phyloP scores from a whole-genome alignment of 2,797 vertebrate genomes.

The Syngnathus acus region DNA sequence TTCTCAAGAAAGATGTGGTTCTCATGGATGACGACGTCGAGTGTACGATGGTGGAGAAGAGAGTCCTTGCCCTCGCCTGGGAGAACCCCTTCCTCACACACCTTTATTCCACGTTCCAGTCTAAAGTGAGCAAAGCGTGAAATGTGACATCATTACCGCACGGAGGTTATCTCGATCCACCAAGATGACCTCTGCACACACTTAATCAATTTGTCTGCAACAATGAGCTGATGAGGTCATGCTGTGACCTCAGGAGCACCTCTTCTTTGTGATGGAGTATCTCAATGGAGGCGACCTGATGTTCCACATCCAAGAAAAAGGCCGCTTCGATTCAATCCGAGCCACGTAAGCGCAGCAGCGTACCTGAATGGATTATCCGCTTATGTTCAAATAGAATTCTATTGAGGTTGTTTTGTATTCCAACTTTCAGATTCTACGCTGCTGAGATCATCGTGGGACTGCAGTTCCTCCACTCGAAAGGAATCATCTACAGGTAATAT shows the following conservation, averaged over 20 bases:
- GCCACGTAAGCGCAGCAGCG: conserved; percentile 75
- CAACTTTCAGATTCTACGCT: conserved; percentile 79
- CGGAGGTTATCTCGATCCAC: not conserved
- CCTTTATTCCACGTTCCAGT: conserved; percentile 91
- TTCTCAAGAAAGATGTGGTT: conserved; percentile 94
- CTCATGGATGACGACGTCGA: conserved; percentile 95
- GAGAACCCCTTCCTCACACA: conserved; percentile 95
- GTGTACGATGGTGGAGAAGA: conserved; percentile 97
- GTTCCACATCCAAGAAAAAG: conserved; percentile 98
- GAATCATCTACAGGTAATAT: conserved; percentile 91
- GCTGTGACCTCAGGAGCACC: conserved; percentile 79
- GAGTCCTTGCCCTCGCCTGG: conserved; percentile 89
- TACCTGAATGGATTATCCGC: not conserved
- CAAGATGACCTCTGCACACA: not conserved
- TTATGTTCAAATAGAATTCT: not conserved
- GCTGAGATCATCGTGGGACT: conserved; percentile 90
- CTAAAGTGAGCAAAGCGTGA: conserved; percentile 72
- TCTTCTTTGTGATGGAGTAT: conserved; percentile 99
- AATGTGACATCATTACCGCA: not conserved
- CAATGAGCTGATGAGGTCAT: conserved; percentile 28
- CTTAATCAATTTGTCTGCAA: conserved; percentile 10
- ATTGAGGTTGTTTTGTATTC: conserved; percentile 18
- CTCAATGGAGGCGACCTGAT: conserved; percentile 95
- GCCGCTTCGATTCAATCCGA: conserved; percentile 87
- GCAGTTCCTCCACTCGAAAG: conserved; percentile 91